Percentiles rank a stretch among this genome's conserved stretches.
These are phyloP conservation scores for Protobothrops mucrosquamatus DNA, from an alignment of 2,113 vertebrate genomes.

Conservation along the genomic window DNA sequence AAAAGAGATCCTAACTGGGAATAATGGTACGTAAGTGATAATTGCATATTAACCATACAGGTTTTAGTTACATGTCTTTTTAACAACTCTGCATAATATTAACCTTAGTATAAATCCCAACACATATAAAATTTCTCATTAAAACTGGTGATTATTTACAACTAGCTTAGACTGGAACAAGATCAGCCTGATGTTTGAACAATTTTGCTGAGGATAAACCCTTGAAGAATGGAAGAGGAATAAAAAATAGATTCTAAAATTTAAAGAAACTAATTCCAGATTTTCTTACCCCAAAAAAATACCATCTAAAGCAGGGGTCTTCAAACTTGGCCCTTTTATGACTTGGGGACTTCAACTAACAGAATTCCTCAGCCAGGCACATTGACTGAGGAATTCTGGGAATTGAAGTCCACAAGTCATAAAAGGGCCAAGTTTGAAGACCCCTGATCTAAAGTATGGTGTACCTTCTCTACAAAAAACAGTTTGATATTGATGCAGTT, in stretches of 20 bases:
- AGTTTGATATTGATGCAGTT: background rate
- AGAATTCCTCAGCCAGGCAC: too few relatives aligned
- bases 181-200: background rate
- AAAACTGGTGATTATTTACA: background rate
- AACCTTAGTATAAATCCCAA: background rate
- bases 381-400: too few relatives aligned
- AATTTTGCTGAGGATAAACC: background rate
- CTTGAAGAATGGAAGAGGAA: background rate
- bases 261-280: background rate
- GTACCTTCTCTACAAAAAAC: background rate
- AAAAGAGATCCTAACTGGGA: conserved; percentile 7
- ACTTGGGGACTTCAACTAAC: too few relatives aligned
- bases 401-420: too few relatives aligned
- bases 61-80: conserved; percentile 27
- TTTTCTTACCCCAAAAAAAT: background rate
- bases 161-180: background rate
- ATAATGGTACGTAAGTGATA: background rate
- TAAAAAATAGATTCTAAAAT: background rate
- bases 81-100: conserved; percentile 21
- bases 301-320: too few relatives aligned
- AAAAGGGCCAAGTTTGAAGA: too few relatives aligned
- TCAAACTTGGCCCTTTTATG: too few relatives aligned
- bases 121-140: background rate
- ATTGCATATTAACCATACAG: background rate
- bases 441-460: background rate